A percentile compares a stretch with the other conserved stretches of the same genome.
These are phyloP conservation scores for Camponotus vicinus DNA, from an alignment of 1,140 invertebrate genomes.

Conservation along the genomic window DNA sequence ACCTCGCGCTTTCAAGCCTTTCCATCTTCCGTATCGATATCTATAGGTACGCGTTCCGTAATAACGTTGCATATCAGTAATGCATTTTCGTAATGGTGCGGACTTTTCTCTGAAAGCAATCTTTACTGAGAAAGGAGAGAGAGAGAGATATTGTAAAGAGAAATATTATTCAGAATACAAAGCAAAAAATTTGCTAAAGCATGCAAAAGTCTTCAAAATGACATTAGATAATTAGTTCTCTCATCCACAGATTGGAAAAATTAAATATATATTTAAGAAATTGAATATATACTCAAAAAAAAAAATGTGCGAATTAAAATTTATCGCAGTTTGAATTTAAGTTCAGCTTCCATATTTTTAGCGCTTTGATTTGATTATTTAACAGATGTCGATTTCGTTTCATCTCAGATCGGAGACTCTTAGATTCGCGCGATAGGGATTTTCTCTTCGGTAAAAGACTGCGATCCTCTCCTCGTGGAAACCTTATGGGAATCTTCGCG, in stretches of 20 bases:
- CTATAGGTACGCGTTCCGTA: slow-evolving; percentile 30
- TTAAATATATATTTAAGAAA: not conserved
- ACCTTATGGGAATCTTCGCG: slow-evolving; percentile 48
- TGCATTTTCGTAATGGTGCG: slow-evolving; percentile 68
- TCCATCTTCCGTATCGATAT: slow-evolving; percentile 34
- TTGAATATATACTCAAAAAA: not conserved
- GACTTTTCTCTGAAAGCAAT: slow-evolving; percentile 13
- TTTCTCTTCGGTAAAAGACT: slow-evolving; percentile 17
- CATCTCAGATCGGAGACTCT: not conserved
- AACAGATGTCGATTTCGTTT: not conserved
- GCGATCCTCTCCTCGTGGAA: not conserved
- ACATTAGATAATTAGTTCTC: not conserved
- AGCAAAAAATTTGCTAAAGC: not conserved
- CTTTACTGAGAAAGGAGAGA: not conserved
- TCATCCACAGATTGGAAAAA: not conserved
- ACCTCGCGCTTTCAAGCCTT: slow-evolving; percentile 53
- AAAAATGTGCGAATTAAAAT: not conserved
- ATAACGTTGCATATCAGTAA: slow-evolving; percentile 48
- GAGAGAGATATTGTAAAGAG: not conserved
- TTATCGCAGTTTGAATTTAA: not conserved
- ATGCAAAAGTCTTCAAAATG: not conserved
- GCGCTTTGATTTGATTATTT: not conserved
- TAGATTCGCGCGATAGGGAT: slow-evolving; percentile 25
- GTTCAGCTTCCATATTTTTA: not conserved
- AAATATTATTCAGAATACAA: not conserved